Evolutionary conservation across 1,140 invertebrate species (phyloP), one percentile per base, ranked within the genome.

Genomic region (Wasmannia auropunctata): DNA sequence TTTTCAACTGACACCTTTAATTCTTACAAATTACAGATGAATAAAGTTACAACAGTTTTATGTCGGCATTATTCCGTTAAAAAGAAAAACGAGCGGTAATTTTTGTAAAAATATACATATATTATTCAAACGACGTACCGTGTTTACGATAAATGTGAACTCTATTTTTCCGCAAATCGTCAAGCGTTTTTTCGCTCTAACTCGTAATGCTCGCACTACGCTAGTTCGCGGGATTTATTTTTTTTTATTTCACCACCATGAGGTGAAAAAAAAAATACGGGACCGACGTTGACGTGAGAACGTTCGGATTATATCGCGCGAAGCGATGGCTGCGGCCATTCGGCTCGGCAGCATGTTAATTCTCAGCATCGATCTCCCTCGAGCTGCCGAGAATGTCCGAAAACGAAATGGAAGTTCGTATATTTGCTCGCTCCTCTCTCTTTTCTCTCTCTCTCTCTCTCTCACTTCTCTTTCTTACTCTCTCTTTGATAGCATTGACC

Each of bases 361-460:
- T 83, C 70, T n/a, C 37, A 60, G 11, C 79, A 83, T 83, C 79
- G 67, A 83, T 83, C 79, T 58, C 43, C n/a, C 22, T 43, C 40
- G 54, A 43, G n/a, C 51, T 58, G 51, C 49, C 37, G 67, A 31
- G 34, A 58, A 51, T 72, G 40, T 43, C 49, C 67, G 40, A 83
- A 83, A 83, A 74, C n/a, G n/a, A 83, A 83, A 83, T 72, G 51
- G 37, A 81, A 83, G 51, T 37, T n/a, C 67, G n/a, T 74, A 46
- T 58, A 56, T 74, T 46, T 49, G 49, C 37, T n/a, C n/a, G 37
- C 11, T 19, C 19, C 25, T 83, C 19, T 43, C 37, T n/a, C n/a
- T n/a, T n/a, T n/a, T 40, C 37, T 40, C 37, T 40, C 37, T 40
- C 37, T 40, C 7, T 40, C 37, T 40, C 37, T 40, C 37, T 40